Evolutionary conservation across 2,113 vertebrate genomes (phyloP).

Genomic region (Larimichthys crocea): DNA sequence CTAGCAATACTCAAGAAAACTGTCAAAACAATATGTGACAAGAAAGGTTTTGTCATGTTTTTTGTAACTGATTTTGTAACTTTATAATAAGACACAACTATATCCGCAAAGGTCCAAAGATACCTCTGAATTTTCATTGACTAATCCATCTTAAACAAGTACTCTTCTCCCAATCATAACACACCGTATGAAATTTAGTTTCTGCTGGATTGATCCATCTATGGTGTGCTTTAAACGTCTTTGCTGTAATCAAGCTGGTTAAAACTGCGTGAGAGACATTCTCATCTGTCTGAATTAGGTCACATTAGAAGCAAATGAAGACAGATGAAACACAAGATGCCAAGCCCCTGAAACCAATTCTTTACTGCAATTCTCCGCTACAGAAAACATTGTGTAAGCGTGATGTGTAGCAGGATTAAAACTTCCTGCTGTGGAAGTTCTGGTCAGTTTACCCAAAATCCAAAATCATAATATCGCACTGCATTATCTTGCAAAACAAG

Average conservation of each 20-base stretch:
- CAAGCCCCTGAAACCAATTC: conserved; percentile 44
- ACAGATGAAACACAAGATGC: conserved; percentile 69
- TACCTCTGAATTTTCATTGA: conserved; percentile 14
- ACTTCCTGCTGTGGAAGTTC: neutral
- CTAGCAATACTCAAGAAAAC: neutral
- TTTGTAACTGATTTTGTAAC: too few species aligned
- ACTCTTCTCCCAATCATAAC: conserved; percentile 15
- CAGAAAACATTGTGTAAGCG: conserved; percentile 15
- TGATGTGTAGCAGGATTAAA: neutral
- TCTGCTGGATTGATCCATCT: conserved; percentile 58
- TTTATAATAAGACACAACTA: neutral
- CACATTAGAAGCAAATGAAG: conserved; percentile 74
- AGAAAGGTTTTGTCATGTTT: too few species aligned
- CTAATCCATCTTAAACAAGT: conserved; percentile 33
- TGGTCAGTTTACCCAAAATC: conserved; percentile 1
- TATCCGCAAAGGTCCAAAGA: conserved; percentile 1
- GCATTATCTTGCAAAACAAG: too few species aligned
- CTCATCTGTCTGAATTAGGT: conserved; percentile 78
- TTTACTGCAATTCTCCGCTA: conserved; percentile 26
- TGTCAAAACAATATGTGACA: too few species aligned
- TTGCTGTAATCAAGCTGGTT: conserved; percentile 63
- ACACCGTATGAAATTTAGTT: conserved; percentile 27
- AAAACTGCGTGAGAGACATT: conserved; percentile 53
- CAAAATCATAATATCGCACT: neutral
- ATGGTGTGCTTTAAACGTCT: conserved; percentile 50